Conservation (phyloP, 2,113 vertebrate genomes). For the Hemichromis elongatus region DNA sequence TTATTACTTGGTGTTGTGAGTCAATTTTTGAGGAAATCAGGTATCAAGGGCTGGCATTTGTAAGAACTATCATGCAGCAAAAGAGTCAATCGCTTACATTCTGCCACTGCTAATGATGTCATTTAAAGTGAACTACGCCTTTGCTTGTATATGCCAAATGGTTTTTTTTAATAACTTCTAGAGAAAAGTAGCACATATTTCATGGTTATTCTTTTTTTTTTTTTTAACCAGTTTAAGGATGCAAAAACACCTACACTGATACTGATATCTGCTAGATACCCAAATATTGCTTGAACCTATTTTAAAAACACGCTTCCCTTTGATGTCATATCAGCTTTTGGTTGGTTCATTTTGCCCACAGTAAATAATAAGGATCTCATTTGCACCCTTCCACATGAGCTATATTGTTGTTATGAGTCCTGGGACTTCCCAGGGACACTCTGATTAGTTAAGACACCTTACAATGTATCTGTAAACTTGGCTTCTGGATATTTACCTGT, state of each 20-base stretch:
- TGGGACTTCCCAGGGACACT: not conserved
- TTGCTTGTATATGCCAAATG: not conserved
- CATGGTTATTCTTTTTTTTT: not conserved
- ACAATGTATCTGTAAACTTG: not conserved
- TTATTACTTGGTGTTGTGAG: slow-evolving; percentile 6
- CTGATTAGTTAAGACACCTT: slow-evolving; percentile 7
- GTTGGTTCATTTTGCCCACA: not conserved
- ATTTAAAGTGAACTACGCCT: not conserved
- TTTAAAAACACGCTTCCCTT: not conserved
- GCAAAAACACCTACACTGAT: not conserved
- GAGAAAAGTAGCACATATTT: not conserved
- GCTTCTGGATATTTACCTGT: not conserved
- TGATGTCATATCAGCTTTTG: not conserved
- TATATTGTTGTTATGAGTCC: not conserved
- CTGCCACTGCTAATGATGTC: not conserved
- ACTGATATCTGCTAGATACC: not conserved
- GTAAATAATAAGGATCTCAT: slow-evolving; percentile 6
- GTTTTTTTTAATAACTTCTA: not conserved
- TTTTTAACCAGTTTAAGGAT: not conserved
- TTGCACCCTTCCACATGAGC: not conserved
- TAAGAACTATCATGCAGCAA: not conserved
- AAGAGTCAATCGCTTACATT: not conserved
- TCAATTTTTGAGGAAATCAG: not conserved
- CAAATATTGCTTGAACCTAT: not conserved
- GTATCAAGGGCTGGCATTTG: not conserved